A percentile compares a stretch with the other conserved stretches of the same genome.
Conservation (phyloP, 35 echinoderm and acorn worm genomes). For the Amphiura filiformis region DNA sequence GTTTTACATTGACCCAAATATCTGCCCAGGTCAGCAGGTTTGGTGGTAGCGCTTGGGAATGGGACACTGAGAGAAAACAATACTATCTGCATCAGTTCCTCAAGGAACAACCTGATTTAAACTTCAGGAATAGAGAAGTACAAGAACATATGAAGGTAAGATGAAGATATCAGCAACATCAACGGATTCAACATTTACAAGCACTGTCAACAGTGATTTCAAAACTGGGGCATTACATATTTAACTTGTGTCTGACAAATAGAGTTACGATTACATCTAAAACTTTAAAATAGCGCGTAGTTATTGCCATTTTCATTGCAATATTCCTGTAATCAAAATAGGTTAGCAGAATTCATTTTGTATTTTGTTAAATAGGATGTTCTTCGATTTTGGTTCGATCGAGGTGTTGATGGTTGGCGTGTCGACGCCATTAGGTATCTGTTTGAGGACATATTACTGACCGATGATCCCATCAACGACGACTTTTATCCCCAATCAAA, state of each 20-base stretch:
- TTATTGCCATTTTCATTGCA: too few relatives aligned
- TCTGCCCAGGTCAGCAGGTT: constrained; percentile 78
- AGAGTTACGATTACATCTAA: too few relatives aligned
- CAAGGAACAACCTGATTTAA: constrained; percentile 84
- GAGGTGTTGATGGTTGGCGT: constrained; percentile 61
- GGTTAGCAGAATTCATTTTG: too few relatives aligned
- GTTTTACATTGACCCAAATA: too few relatives aligned
- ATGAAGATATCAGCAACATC: too few relatives aligned
- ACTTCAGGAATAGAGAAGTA: constrained; percentile 43
- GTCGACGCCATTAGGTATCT: constrained; percentile 52
- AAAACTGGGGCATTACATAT: too few relatives aligned
- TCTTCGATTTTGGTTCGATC: constrained; percentile 45
- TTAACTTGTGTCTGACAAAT: too few relatives aligned
- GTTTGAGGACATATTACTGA: constrained; percentile 33
- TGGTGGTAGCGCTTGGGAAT: constrained; percentile 74
- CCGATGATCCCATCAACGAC: constrained; percentile 46
- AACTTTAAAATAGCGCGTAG: too few relatives aligned
- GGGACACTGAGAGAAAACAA: constrained; percentile 54
- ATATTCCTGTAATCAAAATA: too few relatives aligned
- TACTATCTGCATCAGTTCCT: constrained; percentile 85
- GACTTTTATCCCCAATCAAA: constrained; percentile 2
- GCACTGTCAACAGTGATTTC: too few relatives aligned
- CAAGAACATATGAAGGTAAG: constrained; percentile 60
- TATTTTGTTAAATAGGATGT: neutral
- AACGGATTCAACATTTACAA: too few relatives aligned